Evolutionary conservation across 2,888 invertebrate species (phyloP).

Genomic region (Aleiodes leptofemur): DNA sequence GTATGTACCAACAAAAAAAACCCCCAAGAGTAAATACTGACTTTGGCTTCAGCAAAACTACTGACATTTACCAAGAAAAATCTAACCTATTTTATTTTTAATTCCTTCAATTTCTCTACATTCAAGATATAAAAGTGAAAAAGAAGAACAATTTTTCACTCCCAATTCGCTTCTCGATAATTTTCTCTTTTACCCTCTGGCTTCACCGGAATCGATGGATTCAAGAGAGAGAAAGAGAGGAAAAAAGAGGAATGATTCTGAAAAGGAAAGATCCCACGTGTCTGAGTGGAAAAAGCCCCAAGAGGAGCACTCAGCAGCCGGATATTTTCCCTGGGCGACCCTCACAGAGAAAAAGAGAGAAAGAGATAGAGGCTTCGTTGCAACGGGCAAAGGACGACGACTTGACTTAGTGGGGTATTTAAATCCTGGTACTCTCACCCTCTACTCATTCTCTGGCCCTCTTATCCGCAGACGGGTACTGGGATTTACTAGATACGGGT

Average conservation of each 20-base stretch:
- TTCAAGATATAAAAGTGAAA: too few relatives aligned
- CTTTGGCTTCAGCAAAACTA: background rate
- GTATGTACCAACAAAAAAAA: constrained; percentile 16
- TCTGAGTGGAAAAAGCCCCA: constrained; percentile 25
- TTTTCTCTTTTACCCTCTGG: background rate
- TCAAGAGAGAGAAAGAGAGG: background rate
- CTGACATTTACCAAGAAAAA: constrained; percentile 14
- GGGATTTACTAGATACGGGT: constrained; percentile 39
- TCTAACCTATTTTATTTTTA: background rate
- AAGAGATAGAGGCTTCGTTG: background rate
- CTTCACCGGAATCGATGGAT: background rate
- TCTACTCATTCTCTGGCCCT: constrained; percentile 11
- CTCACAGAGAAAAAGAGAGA: background rate
- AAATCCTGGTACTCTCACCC: constrained; percentile 28
- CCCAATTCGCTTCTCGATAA: background rate
- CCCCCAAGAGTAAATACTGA: constrained; percentile 3
- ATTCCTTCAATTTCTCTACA: background rate
- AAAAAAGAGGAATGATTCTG: background rate
- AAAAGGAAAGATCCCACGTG: constrained; percentile 2
- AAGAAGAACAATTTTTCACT: too few relatives aligned
- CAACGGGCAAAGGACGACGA: constrained; percentile 21
- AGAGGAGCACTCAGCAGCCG: constrained; percentile 16
- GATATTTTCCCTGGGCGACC: constrained; percentile 37
- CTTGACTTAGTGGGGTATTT: constrained; percentile 36
- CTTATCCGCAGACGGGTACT: constrained; percentile 39